Evolutionary conservation across 2,113 vertebrate species (phyloP).

Genomic region (Diphyllodes magnificus): DNA sequence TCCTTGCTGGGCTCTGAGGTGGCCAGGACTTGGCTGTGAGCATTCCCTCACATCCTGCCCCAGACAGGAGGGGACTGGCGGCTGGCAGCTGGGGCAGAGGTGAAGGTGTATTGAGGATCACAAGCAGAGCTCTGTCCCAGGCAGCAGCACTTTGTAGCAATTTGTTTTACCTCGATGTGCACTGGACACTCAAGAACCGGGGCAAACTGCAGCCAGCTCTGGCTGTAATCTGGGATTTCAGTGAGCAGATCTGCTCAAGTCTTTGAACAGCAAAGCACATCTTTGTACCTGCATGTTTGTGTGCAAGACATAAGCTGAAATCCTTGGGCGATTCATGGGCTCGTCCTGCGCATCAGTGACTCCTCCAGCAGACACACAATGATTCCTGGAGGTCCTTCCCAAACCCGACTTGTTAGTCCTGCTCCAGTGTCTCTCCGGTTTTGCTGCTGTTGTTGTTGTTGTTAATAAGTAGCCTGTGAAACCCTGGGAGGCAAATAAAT

Average conservation of each 20-base stretch:
- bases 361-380: not conserved
- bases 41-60: not conserved
- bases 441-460: not conserved
- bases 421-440: not conserved
- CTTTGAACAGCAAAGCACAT: not conserved
- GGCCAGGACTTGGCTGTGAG: rapidly evolving
- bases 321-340: rapidly evolving
- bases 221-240: not conserved
- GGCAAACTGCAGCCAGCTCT: not conserved
- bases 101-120: not conserved
- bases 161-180: not conserved
- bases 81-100: not conserved
- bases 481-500: conserved; percentile 28
- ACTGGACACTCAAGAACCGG: not conserved
- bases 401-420: conserved; percentile 5
- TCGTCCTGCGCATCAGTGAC: not conserved
- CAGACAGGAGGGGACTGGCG: not conserved
- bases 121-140: not conserved
- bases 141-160: not conserved
- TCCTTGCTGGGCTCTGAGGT: not conserved
- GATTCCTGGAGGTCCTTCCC: not conserved
- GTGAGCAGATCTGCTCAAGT: not conserved
- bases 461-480: conserved; percentile 36
- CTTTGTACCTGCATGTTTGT: not conserved
- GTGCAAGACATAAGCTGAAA: not conserved